Percentiles rank a stretch among this genome's conserved stretches.
Conservation (phyloP, 2,888 invertebrate species). For the Eremobia ochroleuca region DNA sequence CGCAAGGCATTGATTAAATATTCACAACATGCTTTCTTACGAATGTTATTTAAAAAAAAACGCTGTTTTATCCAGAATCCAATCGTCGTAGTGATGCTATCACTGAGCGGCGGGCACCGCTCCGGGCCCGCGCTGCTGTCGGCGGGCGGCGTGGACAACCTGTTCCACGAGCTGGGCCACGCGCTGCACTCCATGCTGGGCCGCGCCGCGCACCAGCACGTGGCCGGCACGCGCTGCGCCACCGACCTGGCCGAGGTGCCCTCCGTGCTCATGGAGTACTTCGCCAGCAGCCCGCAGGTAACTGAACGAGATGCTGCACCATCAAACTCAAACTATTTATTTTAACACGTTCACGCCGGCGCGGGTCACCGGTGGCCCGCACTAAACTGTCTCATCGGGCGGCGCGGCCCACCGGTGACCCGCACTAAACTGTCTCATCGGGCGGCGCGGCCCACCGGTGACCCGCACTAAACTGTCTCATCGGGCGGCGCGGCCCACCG, state of each 20-base stretch:
- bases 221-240: slow-evolving; percentile 98
- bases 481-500: no score
- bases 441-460: no score
- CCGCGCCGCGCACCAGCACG: slow-evolving; percentile 96
- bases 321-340: no score
- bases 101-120: slow-evolving; percentile 94
- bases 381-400: no score
- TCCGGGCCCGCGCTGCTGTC: slow-evolving; percentile 94
- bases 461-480: no score
- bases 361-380: no score
- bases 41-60: background rate
- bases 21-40: background rate
- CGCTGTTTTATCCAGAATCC: slow-evolving; percentile 92
- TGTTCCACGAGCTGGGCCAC: slow-evolving; percentile 51
- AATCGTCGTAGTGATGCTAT: slow-evolving; percentile 98
- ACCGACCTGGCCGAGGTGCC: slow-evolving; percentile 99
- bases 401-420: no score
- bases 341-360: no score
- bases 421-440: no score
- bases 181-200: slow-evolving; percentile 92
- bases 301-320: no score
- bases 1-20: background rate
- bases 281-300: slow-evolving; percentile 92
- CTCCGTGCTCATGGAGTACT: slow-evolving; percentile 99
- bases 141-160: slow-evolving; percentile 51